Percentiles rank a stretch among this genome's conserved stretches.
These are phyloP conservation scores for Proctacanthus coquilletti DNA, from an alignment of 1,140 invertebrate species.

Conservation along the genomic window DNA sequence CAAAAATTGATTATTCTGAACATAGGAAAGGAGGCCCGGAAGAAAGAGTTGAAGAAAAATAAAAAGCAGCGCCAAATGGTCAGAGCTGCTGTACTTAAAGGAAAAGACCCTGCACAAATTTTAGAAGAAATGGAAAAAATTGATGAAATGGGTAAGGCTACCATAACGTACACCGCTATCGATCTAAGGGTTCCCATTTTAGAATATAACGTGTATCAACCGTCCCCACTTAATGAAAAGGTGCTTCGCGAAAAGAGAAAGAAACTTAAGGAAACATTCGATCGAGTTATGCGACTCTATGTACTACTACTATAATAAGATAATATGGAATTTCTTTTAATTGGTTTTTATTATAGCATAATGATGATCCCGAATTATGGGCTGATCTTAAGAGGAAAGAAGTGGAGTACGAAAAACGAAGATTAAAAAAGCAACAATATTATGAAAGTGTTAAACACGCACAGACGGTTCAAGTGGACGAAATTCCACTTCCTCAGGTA, in stretches of 20 bases:
- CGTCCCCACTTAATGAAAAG: constrained; percentile 89
- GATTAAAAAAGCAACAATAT: constrained; percentile 73
- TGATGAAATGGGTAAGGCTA: constrained; percentile 81
- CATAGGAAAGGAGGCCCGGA: constrained; percentile 89
- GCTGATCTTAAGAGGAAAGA: constrained; percentile 79
- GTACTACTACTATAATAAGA: constrained; percentile 35
- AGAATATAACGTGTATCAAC: constrained; percentile 91
- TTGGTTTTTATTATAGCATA: constrained; percentile 69
- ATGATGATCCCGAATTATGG: constrained; percentile 92
- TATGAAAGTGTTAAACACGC: constrained; percentile 91
- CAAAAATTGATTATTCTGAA: constrained; percentile 1
- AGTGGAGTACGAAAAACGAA: constrained; percentile 82
- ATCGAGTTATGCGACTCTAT: constrained; percentile 87
- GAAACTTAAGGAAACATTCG: constrained; percentile 89
- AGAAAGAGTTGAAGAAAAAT: constrained; percentile 96
- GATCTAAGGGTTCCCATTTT: constrained; percentile 8
- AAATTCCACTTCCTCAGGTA: constrained; percentile 94
- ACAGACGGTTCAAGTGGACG: constrained; percentile 90
- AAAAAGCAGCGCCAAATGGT: constrained; percentile 93
- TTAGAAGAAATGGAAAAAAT: constrained; percentile 94
- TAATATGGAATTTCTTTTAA: constrained; percentile 7
- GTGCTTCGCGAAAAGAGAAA: constrained; percentile 92
- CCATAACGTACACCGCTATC: neutral
- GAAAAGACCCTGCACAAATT: constrained; percentile 90
- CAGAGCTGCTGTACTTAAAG: constrained; percentile 89